phyloP scores from a whole-genome alignment of 2,113 vertebrate genomes.

The Serilophus lunatus region DNA sequence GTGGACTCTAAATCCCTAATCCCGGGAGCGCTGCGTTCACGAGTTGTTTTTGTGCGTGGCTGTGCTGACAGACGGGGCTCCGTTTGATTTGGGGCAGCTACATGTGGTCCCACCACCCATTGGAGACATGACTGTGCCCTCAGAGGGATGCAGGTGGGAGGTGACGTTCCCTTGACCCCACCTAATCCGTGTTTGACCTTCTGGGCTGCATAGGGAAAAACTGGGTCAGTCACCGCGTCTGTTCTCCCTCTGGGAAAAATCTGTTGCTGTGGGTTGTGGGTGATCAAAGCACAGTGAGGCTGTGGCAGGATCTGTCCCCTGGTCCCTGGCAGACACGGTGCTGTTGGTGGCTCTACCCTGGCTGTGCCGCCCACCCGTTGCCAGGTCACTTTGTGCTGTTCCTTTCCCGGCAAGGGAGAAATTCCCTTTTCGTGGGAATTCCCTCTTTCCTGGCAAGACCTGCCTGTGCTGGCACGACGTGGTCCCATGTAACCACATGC shows the following conservation, averaged over 20 bases:
- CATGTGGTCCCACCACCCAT: neutral
- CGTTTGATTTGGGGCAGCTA: neutral
- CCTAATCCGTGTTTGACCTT: neutral
- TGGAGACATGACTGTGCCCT: neutral
- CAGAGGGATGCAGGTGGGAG: neutral
- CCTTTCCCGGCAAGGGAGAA: neutral
- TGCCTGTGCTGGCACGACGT: neutral
- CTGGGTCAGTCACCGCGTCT: accelerated
- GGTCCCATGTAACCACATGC: neutral
- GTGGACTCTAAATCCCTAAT: conserved; percentile 31
- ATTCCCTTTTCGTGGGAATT: conserved; percentile 24
- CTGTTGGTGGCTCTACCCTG: neutral
- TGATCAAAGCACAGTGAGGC: neutral
- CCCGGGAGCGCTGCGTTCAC: conserved; percentile 9
- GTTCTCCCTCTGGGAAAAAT: neutral
- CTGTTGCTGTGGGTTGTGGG: neutral
- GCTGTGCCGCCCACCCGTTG: neutral
- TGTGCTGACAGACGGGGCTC: neutral
- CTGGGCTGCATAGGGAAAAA: neutral
- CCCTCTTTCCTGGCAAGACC: neutral
- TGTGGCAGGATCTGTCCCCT: neutral
- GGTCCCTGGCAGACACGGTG: neutral
- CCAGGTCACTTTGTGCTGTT: neutral
- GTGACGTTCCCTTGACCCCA: neutral
- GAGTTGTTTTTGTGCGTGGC: conserved; percentile 57